Percentiles rank a stretch among this genome's conserved stretches.
phyloP scores from a whole-genome alignment of 1,140 invertebrate genomes.

The Apis cerana region DNA sequence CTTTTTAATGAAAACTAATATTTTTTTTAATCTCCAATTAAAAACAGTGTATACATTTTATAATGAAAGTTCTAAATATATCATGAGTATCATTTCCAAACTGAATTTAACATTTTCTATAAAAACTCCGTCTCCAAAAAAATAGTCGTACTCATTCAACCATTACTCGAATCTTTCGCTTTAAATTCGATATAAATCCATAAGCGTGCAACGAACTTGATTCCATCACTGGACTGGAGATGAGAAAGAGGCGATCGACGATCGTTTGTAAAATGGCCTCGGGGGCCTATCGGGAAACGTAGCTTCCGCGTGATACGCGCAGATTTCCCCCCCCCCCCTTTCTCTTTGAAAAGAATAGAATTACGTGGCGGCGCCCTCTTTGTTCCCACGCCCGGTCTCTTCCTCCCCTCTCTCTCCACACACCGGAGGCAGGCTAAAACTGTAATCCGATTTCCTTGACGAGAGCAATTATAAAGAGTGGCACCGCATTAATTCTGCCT shows the following conservation, averaged over 20 bases:
- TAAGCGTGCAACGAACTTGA: no score
- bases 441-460: slow-evolving; percentile 30
- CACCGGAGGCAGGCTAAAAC: slow-evolving; percentile 19
- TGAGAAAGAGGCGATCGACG: background rate
- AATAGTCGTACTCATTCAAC: no score
- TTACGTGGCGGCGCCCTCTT: slow-evolving; percentile 21
- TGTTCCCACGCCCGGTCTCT: background rate
- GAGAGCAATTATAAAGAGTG: slow-evolving; percentile 51
- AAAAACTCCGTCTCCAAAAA: no score
- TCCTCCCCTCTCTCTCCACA: background rate
- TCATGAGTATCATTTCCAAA: no score
- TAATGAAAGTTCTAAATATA: no score
- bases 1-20: no score
- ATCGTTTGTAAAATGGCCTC: slow-evolving; percentile 13
- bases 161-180: no score
- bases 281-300: slow-evolving; percentile 5
- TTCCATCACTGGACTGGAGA: background rate
- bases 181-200: no score
- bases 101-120: no score
- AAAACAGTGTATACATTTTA: no score
- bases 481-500: slow-evolving; percentile 34
- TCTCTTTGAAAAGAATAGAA: slow-evolving; percentile 54
- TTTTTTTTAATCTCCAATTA: no score
- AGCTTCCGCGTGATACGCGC: slow-evolving; percentile 23
- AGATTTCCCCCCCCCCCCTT: background rate